Evolutionary conservation across 2,113 vertebrate species (phyloP), one percentile per base, ranked within the genome.

Genomic region (Phaetusa simplex): DNA sequence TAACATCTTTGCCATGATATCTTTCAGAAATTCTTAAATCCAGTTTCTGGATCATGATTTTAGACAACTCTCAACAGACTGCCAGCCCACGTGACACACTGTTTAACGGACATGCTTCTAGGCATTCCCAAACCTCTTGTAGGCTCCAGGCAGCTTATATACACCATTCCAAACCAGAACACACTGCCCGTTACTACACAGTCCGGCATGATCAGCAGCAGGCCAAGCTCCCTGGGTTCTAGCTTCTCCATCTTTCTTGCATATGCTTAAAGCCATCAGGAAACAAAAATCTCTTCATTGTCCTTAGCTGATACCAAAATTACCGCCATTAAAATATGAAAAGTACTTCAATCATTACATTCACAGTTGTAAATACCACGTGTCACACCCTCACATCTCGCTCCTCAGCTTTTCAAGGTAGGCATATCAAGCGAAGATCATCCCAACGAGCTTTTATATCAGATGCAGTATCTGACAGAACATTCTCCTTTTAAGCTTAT

Each of bases 1-100:
- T 79, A 86, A 53, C 24, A 70, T 65, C 45, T 95, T 76, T 1
- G 2, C 26, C 0, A 0, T 8, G 11, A 0, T 56, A 17, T 27
- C 45, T 92, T 64, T 84, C 52, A 92, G 45, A 67, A 88, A 88
- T 55, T 66, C 69, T 92, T 62, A 62, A 86, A 66, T 66, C 16
- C 26, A 58, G n/a, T 62, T 90, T 83, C 72, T 80, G 30, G 43
- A 80, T 88, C 8, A 18, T 24, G 27, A 40, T 77, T 95, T 86
- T 55, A 86, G 52, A 50, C 65, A 36, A 24, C 22, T 82, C 56
- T 34, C n/a, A 87, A 66, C 4, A 82, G 40, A 38, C 24, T 64
- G 65, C 17, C 73, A 74, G 74, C 32, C 38, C 52, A 81, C 65
- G 42, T 5, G 70, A 77, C 27, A 40, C 29, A n/a, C n/a, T 76